phyloP scores from a whole-genome alignment of 2,797 vertebrate species.

The Crocodylus rhombifer region DNA sequence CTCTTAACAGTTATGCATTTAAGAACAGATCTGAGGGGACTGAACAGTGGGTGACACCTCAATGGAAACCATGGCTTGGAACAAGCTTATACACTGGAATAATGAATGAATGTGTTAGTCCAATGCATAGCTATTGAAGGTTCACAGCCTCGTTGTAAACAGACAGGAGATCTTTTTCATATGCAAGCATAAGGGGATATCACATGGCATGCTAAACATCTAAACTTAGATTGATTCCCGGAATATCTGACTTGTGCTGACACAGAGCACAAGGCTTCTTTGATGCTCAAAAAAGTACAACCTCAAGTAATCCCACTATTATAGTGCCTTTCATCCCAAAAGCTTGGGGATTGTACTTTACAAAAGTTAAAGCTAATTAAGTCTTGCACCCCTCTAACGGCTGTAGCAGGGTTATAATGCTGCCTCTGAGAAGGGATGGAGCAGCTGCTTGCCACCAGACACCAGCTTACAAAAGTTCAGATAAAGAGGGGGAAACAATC shows the following conservation, averaged over 20 bases:
- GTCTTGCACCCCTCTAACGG: neutral
- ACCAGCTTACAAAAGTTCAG: neutral
- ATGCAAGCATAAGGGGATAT: conserved; percentile 18
- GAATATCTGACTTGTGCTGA: neutral
- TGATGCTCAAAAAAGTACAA: neutral
- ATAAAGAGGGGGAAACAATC: neutral
- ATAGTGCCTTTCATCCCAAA: neutral
- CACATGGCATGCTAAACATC: conserved; percentile 23
- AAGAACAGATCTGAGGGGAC: conserved; percentile 60
- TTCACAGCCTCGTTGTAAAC: conserved; percentile 62
- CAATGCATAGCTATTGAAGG: conserved; percentile 70
- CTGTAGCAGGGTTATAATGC: neutral
- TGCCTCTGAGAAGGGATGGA: neutral
- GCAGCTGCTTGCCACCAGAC: neutral
- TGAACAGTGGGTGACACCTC: conserved; percentile 70
- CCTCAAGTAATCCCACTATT: neutral
- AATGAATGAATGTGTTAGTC: conserved; percentile 67
- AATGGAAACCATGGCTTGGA: conserved; percentile 60
- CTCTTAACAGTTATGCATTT: conserved; percentile 57
- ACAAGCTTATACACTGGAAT: conserved; percentile 39
- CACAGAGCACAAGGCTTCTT: neutral
- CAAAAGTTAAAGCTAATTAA: neutral
- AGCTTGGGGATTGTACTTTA: neutral
- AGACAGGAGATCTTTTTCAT: conserved; percentile 67
- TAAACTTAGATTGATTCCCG: neutral